Conservation (phyloP, 2,113 vertebrate genomes). For the Nansenia antarctica region DNA sequence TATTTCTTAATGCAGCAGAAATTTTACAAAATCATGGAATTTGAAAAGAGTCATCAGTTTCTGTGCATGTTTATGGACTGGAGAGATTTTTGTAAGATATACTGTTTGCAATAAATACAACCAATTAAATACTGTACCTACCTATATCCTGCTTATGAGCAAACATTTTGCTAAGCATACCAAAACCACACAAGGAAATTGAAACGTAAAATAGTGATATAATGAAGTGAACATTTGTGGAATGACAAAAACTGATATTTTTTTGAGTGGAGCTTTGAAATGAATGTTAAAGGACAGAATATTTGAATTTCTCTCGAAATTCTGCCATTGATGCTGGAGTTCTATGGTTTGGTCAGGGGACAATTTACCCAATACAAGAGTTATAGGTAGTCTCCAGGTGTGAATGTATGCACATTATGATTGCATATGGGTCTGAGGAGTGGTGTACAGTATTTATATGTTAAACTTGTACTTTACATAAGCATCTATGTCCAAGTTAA, state of each 20-base stretch:
- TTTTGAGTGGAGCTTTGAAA: constrained; percentile 5
- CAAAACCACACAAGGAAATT: not conserved
- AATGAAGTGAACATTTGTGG: constrained; percentile 10
- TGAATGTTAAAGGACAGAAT: constrained; percentile 8
- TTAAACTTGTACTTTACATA: not conserved
- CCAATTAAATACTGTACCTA: not conserved
- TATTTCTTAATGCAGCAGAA: not conserved
- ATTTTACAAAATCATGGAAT: too few relatives aligned
- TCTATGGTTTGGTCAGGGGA: not conserved
- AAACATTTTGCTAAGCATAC: not conserved
- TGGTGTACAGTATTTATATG: not conserved
- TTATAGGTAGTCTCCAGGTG: constrained; percentile 38
- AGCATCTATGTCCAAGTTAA: not conserved
- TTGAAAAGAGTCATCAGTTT: too few relatives aligned
- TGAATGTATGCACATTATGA: constrained; percentile 19
- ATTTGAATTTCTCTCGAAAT: constrained; percentile 26
- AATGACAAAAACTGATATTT: constrained; percentile 37
- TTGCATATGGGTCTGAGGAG: constrained; percentile 22
- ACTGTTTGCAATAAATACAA: not conserved
- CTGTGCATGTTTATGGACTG: not conserved
- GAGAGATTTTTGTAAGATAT: not conserved
- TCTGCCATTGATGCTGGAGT: not conserved
- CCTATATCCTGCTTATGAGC: not conserved
- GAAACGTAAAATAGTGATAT: not conserved
- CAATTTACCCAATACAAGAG: constrained; percentile 4